These are phyloP conservation scores for Ambastaia sidthimunki DNA, from an alignment of 2,797 vertebrate genomes.

Conservation along the genomic window DNA sequence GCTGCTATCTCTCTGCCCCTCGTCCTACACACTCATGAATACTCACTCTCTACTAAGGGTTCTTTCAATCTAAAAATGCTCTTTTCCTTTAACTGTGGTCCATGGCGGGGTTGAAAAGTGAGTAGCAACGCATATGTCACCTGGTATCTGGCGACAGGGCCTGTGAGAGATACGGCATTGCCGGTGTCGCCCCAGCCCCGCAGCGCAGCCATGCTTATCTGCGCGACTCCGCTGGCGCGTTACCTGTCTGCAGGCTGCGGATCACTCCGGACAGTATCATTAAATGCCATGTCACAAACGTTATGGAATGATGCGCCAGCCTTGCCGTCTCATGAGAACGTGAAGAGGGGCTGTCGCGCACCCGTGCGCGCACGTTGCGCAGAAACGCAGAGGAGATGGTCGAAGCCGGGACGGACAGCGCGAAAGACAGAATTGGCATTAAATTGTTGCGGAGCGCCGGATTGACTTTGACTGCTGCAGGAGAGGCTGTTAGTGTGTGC, in stretches of 20 bases:
- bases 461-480: conserved; percentile 97
- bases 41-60: conserved; percentile 17
- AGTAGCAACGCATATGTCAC: conserved; percentile 86
- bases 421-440: conserved; percentile 91
- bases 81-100: conserved; percentile 73
- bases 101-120: conserved; percentile 78
- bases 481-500: conserved; percentile 87
- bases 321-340: conserved; percentile 70
- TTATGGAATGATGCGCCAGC: conserved; percentile 92
- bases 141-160: conserved; percentile 90
- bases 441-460: conserved; percentile 92
- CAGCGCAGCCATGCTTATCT: conserved; percentile 89
- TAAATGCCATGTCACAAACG: conserved; percentile 96
- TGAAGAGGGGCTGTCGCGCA: conserved; percentile 43
- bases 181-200: conserved; percentile 58
- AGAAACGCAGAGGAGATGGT: conserved; percentile 75
- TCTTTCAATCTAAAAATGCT: conserved; percentile 72
- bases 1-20: conserved; percentile 21
- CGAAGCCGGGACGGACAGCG: conserved; percentile 68
- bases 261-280: conserved; percentile 99
- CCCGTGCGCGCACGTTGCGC: conserved; percentile 13
- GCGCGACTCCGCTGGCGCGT: conserved; percentile 80
- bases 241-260: conserved; percentile 87
- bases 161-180: conserved; percentile 85
- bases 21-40: background rate